Conservation (phyloP, 2,113 vertebrate species). For the Dicrurus megarhynchus region DNA sequence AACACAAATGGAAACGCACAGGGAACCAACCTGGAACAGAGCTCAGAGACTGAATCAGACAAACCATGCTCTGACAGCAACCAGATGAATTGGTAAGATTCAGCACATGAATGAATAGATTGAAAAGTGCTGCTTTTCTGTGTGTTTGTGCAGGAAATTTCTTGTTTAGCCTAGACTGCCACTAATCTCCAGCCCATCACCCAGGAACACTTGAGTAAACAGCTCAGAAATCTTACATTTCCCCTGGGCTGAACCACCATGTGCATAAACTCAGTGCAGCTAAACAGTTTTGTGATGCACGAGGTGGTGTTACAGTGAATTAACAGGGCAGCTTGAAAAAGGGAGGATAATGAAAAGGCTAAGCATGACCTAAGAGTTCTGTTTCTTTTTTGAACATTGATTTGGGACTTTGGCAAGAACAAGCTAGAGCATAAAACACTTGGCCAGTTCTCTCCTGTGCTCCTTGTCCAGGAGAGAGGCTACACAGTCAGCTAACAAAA, state of each 20-base stretch:
- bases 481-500: not conserved
- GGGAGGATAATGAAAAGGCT: not conserved
- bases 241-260: not conserved
- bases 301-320: not conserved
- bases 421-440: rapidly evolving
- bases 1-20: not conserved
- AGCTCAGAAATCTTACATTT: not conserved
- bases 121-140: not conserved
- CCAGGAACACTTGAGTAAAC: not conserved
- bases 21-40: slow-evolving; percentile 26
- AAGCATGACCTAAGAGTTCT: not conserved
- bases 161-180: not conserved
- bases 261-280: not conserved
- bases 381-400: not conserved
- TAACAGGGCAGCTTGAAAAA: not conserved
- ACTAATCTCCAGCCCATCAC: not conserved
- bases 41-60: not conserved
- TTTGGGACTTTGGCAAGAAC: not conserved
- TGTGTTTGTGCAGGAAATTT: not conserved
- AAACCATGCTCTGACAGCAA: not conserved
- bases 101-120: not conserved
- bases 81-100: slow-evolving; percentile 60
- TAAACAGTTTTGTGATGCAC: not conserved
- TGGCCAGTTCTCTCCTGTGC: not conserved
- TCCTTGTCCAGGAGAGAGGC: not conserved